phyloP scores from a whole-genome alignment of 2,113 vertebrate species.

The Desmodus rotundus region DNA sequence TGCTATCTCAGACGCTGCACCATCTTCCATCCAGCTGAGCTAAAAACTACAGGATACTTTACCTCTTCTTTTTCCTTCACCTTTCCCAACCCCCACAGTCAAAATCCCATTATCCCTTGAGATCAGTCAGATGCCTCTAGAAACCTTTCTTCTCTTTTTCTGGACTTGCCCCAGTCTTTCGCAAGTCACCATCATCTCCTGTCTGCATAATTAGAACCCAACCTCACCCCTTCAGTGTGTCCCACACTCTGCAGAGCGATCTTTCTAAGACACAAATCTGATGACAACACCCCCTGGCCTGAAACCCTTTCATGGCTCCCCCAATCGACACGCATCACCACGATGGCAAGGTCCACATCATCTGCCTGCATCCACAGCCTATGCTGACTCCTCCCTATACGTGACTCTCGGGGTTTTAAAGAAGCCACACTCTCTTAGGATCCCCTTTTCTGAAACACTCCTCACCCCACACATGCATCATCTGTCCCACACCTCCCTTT shows the following conservation, averaged over 20 bases:
- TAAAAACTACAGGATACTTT: not conserved
- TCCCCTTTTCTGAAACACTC: not conserved
- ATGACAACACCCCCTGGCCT: not conserved
- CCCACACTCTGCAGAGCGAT: not conserved
- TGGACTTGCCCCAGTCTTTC: not conserved
- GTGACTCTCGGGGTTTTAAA: not conserved
- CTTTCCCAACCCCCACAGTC: not conserved
- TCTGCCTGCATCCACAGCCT: not conserved
- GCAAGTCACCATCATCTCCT: not conserved
- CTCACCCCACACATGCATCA: not conserved
- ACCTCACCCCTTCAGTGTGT: not conserved
- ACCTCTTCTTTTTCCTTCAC: not conserved
- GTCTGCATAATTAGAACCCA: not conserved
- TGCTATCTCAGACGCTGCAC: not conserved
- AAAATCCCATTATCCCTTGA: not conserved
- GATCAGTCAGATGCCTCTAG: not conserved
- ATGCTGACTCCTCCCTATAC: not conserved
- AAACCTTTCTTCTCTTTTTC: not conserved
- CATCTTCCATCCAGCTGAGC: not conserved
- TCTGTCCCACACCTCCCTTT: not conserved
- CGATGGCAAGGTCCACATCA: not conserved
- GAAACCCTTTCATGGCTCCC: not conserved
- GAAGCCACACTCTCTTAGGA: not conserved
- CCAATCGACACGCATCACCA: not conserved
- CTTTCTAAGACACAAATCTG: not conserved